phyloP scores from a whole-genome alignment of 2,888 invertebrate genomes.

The Parnassius apollo region DNA sequence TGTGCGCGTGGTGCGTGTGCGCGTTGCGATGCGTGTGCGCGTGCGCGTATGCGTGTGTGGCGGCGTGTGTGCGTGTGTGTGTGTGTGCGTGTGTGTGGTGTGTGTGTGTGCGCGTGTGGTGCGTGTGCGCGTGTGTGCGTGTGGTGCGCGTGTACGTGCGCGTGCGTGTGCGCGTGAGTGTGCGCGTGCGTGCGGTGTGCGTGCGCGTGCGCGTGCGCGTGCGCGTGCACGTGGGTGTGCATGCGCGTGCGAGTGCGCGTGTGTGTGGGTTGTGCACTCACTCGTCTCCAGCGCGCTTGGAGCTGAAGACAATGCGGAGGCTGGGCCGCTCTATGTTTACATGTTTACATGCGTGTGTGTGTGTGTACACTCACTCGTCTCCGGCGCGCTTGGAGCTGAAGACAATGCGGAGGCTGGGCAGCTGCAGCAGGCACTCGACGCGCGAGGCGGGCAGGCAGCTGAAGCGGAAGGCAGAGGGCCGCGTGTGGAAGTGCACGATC shows the following conservation, averaged over 20 bases:
- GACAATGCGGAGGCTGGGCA: slow-evolving; percentile 98
- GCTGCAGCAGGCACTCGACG: slow-evolving; percentile 96
- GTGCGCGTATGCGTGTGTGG: too few relatives aligned
- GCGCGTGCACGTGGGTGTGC: not conserved
- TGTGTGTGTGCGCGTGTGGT: too few relatives aligned
- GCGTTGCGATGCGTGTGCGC: too few relatives aligned
- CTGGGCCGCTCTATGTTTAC: too few relatives aligned
- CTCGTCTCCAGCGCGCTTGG: too few relatives aligned
- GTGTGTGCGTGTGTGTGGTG: not conserved
- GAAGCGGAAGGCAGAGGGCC: slow-evolving; percentile 97
- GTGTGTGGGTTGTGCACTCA: too few relatives aligned
- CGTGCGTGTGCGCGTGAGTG: too few relatives aligned
- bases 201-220: too few relatives aligned
- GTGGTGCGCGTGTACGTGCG: too few relatives aligned
- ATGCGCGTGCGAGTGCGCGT: not conserved
- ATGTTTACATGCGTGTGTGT: not conserved
- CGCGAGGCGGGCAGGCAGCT: slow-evolving; percentile 97
- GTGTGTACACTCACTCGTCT: slow-evolving; percentile 82
- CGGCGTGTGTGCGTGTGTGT: not conserved
- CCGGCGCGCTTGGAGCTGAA: slow-evolving; percentile 96
- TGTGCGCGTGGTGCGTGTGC: too few relatives aligned
- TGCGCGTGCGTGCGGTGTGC: not conserved
- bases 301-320: too few relatives aligned
- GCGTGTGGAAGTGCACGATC: slow-evolving; percentile 98
- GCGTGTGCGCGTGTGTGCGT: not conserved